These are phyloP conservation scores for Sandelia bainsii DNA, from an alignment of 2,797 vertebrate species.

Conservation along the genomic window DNA sequence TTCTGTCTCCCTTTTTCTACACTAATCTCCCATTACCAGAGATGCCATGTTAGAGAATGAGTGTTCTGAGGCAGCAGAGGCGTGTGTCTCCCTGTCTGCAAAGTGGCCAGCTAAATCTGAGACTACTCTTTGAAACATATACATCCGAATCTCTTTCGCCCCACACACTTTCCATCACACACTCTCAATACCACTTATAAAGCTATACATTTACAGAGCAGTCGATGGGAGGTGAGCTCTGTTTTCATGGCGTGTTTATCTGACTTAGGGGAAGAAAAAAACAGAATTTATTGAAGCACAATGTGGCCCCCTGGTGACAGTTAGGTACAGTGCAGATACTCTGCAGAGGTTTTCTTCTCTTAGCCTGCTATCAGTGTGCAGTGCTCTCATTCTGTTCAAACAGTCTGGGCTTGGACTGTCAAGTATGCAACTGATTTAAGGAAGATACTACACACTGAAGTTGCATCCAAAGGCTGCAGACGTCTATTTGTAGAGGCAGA, in stretches of 20 bases:
- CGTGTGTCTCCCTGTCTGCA: constrained; percentile 53
- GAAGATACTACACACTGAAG: constrained; percentile 36
- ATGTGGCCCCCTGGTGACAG: constrained; percentile 77
- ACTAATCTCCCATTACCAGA: constrained; percentile 70
- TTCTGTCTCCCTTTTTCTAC: constrained; percentile 37
- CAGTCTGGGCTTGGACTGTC: constrained; percentile 57
- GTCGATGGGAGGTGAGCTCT: constrained; percentile 59
- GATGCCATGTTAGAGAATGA: constrained; percentile 64
- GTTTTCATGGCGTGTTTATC: constrained; percentile 67
- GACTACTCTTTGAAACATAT: constrained; percentile 56
- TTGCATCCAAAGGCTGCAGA: constrained; percentile 38
- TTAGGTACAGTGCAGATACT: constrained; percentile 27
- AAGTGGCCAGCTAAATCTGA: constrained; percentile 44
- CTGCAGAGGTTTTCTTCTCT: constrained; percentile 44
- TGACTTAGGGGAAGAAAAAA: constrained; percentile 39
- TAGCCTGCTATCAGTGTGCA: constrained; percentile 26
- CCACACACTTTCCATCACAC: constrained; percentile 43
- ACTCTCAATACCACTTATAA: constrained; percentile 52
- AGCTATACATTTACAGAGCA: constrained; percentile 66
- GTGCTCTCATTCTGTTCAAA: constrained; percentile 65
- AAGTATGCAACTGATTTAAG: constrained; percentile 62
- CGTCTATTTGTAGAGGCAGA: constrained; percentile 35
- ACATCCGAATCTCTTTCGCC: constrained; percentile 47
- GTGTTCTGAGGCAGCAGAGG: constrained; percentile 58
- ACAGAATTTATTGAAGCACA: constrained; percentile 63